Evolutionary conservation across 2,797 vertebrate species (phyloP).

Genomic region (Spheniscus humboldti): DNA sequence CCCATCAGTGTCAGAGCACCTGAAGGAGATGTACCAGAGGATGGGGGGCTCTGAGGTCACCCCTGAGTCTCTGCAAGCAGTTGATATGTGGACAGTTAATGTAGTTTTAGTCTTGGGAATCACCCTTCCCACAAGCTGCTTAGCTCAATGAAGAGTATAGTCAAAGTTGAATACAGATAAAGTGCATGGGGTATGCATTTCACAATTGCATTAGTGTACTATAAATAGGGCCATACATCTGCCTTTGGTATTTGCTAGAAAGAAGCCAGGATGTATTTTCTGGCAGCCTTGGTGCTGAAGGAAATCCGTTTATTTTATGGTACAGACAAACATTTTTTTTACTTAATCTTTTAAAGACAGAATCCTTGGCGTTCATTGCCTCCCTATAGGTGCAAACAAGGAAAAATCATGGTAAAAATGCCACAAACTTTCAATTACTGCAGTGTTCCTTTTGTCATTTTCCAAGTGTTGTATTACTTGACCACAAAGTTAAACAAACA

Average conservation of each 20-base stretch:
- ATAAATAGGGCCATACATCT: conserved; percentile 5
- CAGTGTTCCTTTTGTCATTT: background rate
- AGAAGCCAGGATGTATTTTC: conserved; percentile 9
- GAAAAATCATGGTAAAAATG: background rate
- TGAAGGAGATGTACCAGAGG: background rate
- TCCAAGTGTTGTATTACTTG: background rate
- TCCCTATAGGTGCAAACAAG: background rate
- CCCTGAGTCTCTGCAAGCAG: background rate
- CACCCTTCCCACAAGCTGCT: background rate
- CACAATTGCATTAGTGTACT: background rate
- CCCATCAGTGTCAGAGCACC: accelerated
- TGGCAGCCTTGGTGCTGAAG: background rate
- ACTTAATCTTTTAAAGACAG: background rate
- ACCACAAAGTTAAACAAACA: background rate
- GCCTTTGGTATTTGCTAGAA: background rate
- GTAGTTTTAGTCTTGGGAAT: background rate
- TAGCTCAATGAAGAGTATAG: background rate
- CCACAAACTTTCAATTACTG: background rate
- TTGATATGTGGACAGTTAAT: accelerated
- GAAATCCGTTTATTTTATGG: background rate
- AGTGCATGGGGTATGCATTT: background rate
- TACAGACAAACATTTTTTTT: background rate
- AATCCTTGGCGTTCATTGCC: background rate
- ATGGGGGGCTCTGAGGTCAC: background rate
- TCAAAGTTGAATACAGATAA: background rate